phyloP scores from a whole-genome alignment of 2,113 vertebrate species.

The Odobenus rosmarus region DNA sequence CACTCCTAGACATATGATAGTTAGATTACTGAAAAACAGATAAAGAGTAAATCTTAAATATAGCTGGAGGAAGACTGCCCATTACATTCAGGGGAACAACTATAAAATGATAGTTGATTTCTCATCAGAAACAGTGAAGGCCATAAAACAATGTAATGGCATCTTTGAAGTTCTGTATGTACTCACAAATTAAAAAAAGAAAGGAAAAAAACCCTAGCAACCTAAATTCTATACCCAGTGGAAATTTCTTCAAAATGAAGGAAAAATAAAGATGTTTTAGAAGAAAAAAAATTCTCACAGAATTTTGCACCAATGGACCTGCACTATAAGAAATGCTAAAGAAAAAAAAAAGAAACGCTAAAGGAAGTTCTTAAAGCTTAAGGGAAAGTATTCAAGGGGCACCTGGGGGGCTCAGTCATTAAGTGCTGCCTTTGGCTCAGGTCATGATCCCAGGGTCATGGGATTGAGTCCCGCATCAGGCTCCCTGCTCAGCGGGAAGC shows the following conservation, averaged over 20 bases:
- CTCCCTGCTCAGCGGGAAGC: too few species aligned
- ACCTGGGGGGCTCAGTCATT: too few species aligned
- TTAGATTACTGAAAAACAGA: neutral
- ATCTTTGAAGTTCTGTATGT: neutral
- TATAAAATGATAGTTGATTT: neutral
- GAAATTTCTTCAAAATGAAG: neutral
- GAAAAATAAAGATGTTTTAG: neutral
- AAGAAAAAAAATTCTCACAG: neutral
- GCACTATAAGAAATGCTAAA: neutral
- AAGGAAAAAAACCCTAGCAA: neutral
- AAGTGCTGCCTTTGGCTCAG: too few species aligned
- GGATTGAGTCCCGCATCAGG: too few species aligned
- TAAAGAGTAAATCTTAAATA: neutral
- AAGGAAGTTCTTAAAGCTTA: neutral
- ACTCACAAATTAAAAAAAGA: neutral
- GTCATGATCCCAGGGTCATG: too few species aligned
- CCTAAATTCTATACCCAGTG: neutral
- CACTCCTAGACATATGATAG: neutral
- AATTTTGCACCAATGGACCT: neutral
- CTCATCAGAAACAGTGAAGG: neutral
- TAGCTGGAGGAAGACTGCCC: neutral
- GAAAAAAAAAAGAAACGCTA: neutral
- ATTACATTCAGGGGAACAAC: neutral
- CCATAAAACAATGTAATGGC: neutral
- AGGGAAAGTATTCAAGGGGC: neutral